Evolutionary conservation across 2,888 invertebrate genomes (phyloP), one percentile per base, ranked within the genome.

Genomic region (Leucozona laternaria): DNA sequence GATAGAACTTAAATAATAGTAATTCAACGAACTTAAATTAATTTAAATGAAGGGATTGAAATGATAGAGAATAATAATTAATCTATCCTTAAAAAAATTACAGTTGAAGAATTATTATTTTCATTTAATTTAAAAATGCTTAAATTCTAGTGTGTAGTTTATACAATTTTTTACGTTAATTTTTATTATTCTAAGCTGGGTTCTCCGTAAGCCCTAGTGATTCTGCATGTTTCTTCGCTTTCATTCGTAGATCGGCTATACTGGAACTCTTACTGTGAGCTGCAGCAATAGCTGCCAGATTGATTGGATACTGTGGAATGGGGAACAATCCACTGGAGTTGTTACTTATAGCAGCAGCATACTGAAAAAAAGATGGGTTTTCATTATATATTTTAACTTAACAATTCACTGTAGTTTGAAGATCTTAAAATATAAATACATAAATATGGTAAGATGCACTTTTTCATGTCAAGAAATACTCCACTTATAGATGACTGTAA

Each of bases 151-250:
- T 8, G 17, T 57, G 13, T 25, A 17, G 37, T 71, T 55, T 71
- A 17, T 71, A 57, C 57, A 71, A 20, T 31, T 31, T 53, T 57
- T 57, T 17, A 15, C 0, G 43, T 48, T n/a, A 53, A 20, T 20
- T 40, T 53, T n/a, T 40, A 22, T 53, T 68, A 22, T 53, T 68
- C 80, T 88, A 89, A 78, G 88, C 88, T 22, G 88, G 81, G 73
- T 89, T 90, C 76, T 92, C 91, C 13, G 91, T 88, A 31, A 92
- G 88, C 60, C 92, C 97, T 71, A 98, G 93, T 0, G 98, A 97
- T 89, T 98, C 98, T 37, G 98, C 96, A 93, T 98, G 98, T 89
- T 97, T 96, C 91, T 97, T 96, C 22, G 98, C 98, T 93, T 98
- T 98, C 88, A 98, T 94, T 89, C 98, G 94, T 76, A 98, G 94